These are phyloP conservation scores for Piaya cayana DNA, from an alignment of 2,113 vertebrate species.

Conservation along the genomic window DNA sequence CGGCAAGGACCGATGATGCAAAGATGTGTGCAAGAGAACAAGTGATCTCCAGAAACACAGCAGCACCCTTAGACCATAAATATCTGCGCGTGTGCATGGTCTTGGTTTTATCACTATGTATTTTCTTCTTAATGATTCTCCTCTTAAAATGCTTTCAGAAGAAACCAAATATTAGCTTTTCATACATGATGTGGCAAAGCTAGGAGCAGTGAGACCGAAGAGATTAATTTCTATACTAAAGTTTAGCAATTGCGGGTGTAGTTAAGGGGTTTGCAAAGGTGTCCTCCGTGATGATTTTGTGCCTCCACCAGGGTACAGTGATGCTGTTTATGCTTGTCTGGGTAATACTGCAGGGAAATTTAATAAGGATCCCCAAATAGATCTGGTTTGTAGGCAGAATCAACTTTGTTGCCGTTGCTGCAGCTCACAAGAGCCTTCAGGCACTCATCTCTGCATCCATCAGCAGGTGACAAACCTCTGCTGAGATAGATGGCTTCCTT, in stretches of 20 bases:
- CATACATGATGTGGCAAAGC: not conserved
- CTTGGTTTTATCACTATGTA: rapidly evolving
- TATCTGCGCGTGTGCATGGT: too few species aligned
- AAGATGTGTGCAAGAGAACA: not conserved
- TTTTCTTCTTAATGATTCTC: not conserved
- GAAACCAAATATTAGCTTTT: not conserved
- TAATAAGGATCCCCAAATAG: not conserved
- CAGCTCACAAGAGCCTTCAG: not conserved
- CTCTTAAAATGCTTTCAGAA: not conserved
- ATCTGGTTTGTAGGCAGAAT: not conserved
- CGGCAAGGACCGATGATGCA: not conserved
- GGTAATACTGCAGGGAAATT: not conserved
- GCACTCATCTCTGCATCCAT: not conserved
- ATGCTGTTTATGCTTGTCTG: not conserved
- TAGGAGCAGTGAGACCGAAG: not conserved
- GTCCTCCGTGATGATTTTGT: too few species aligned
- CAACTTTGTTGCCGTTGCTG: not conserved
- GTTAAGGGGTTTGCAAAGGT: not conserved
- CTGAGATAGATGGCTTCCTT: not conserved
- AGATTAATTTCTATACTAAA: not conserved
- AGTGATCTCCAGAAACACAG: not conserved
- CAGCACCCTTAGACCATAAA: not conserved
- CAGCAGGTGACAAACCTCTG: not conserved
- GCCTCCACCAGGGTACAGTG: not conserved
- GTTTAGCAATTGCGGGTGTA: not conserved